phyloP scores from a whole-genome alignment of 2,888 invertebrate genomes.

The Leucophenga maculata region DNA sequence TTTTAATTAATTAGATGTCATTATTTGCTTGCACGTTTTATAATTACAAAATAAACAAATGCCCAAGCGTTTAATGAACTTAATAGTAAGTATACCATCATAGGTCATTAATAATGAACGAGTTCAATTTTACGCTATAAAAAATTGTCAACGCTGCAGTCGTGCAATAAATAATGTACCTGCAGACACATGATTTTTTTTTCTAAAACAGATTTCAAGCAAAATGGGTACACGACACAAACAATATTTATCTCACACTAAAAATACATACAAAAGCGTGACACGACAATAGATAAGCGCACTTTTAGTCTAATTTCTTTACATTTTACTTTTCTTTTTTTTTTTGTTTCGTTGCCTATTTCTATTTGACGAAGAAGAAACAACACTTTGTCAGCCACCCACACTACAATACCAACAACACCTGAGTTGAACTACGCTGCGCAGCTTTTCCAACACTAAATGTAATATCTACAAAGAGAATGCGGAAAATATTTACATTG shows the following conservation, averaged over 20 bases:
- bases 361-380: no score
- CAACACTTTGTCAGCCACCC: no score
- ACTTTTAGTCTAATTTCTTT: background rate
- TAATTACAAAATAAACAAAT: conserved; percentile 17
- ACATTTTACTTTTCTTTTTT: background rate
- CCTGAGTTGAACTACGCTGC: no score
- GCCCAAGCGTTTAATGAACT: conserved; percentile 6
- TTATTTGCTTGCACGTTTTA: background rate
- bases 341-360: no score
- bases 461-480: background rate
- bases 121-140: no score
- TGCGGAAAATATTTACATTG: no score
- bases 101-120: background rate
- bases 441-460: conserved; percentile 2
- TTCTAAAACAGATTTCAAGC: no score
- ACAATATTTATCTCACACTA: background rate
- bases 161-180: background rate
- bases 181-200: no score
- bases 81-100: background rate
- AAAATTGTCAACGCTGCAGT: background rate
- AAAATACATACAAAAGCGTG: background rate
- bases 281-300: background rate
- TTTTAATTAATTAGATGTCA: background rate
- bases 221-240: background rate
- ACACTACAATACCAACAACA: no score